These are phyloP conservation scores for Ormyrus rosae DNA, from an alignment of 2,888 invertebrate species.

Conservation along the genomic window DNA sequence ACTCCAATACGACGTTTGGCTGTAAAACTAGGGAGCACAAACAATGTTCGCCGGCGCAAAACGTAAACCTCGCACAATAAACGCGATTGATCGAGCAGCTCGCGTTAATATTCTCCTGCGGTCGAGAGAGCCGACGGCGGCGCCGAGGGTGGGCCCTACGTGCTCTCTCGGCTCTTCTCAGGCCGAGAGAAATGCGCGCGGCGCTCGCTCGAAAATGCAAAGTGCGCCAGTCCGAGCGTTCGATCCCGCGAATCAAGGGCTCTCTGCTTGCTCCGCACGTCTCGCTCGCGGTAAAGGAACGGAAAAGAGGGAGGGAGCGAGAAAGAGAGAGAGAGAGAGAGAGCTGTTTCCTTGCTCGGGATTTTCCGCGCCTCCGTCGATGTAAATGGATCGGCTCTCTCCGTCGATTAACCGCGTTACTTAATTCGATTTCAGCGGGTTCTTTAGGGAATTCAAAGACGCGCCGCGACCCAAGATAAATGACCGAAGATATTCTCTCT, in stretches of 20 bases:
- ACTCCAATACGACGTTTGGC: no score
- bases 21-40: no score
- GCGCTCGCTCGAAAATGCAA: conserved; percentile 36
- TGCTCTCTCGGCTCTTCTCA: neutral
- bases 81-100: conserved; percentile 30
- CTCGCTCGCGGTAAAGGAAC: conserved; percentile 27
- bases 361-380: conserved; percentile 21
- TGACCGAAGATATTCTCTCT: neutral
- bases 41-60: no score
- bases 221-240: conserved; percentile 46
- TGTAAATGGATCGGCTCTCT: conserved; percentile 35
- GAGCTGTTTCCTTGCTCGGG: neutral
- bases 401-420: conserved; percentile 38
- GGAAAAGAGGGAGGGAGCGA: no score
- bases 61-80: neutral
- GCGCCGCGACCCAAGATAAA: conserved; percentile 16
- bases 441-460: conserved; percentile 6
- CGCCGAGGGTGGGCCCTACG: neutral
- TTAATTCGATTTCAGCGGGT: conserved; percentile 31
- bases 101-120: conserved; percentile 38
- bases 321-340: no score
- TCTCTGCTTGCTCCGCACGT: conserved; percentile 60
- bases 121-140: neutral
- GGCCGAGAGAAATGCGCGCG: neutral
- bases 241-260: conserved; percentile 37